Base-by-base conservation (phyloP, 2,113 vertebrate species). In the Recurvirostra avosetta region DNA sequence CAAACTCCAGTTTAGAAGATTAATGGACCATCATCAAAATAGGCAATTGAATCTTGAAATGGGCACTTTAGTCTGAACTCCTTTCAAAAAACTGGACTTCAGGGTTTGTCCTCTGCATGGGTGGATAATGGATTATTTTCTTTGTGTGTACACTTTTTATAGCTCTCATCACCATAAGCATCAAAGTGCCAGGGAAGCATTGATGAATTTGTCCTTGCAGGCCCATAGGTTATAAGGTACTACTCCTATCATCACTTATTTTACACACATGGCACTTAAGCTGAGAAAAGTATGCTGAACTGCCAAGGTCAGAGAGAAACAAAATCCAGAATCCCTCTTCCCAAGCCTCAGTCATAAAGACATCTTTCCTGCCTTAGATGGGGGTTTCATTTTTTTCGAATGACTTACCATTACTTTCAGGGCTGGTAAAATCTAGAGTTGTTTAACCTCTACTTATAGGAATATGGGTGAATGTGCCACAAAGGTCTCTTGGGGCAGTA, bases 261-360 rank as follows among this genome's bases (percentile, higher is more conserved):
- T 95, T 90, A 94, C 92, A 81, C 53, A 56, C 52, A 89, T 34
- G 80, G 88, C 91, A 94, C 84, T 96, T 96, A 92, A 38, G 22
- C 65, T 66, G 70, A 92, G 80, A 87, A 84, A 96, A 92, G 62
- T 63, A 71, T 80, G 72, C 82, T 95, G 75, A 86, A 84, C 83
- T 89, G 91, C 76, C 66, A 95, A 76, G 80, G 91, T 87, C 80
- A 70, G 53, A 90, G 18, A 55, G 73, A 86, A 97, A 94, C 81
- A 79, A 84, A 95, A 91, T 53, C 77, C 91, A 91, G 92, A 95
- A 66, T 87, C 38, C 71, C n/a, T 73, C 30, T 87, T 73, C 32
- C 47, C 53, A 41, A 79, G 56, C 14, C 53, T 53, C 80, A 68
- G 38, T 27, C 40, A 41, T 71, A 61, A 91, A 81, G n/a, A 40